These are phyloP conservation scores for Drosophila bifasciata DNA, from an alignment of 1,140 invertebrate genomes.

Conservation along the genomic window DNA sequence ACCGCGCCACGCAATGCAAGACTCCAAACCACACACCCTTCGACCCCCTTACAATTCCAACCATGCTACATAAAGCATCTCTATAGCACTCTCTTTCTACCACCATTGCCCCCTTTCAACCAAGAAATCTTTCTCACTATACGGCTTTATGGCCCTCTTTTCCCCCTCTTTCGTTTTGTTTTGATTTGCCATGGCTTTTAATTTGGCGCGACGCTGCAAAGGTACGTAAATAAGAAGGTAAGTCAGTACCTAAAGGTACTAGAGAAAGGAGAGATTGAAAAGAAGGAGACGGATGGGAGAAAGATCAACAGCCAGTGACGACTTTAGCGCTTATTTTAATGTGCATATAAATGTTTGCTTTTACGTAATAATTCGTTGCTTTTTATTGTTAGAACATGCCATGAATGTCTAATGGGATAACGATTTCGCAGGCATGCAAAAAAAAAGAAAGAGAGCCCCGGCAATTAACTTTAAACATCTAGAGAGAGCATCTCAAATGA, in stretches of 20 bases:
- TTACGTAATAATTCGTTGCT: conserved; percentile 65
- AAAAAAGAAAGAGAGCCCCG: conserved; percentile 33
- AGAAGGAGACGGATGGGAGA: conserved; percentile 4
- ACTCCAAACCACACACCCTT: conserved; percentile 1
- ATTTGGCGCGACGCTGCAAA: conserved; percentile 20
- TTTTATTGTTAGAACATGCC: conserved; percentile 67
- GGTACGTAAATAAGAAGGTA: conserved; percentile 20
- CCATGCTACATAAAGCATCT: neutral
- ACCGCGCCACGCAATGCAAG: conserved; percentile 17
- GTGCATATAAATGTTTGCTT: conserved; percentile 61
- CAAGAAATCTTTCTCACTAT: neutral
- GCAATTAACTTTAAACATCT: conserved; percentile 67
- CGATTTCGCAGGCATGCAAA: conserved; percentile 35
- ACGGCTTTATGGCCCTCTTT: no score
- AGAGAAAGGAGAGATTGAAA: conserved; percentile 1
- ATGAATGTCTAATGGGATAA: conserved; percentile 57
- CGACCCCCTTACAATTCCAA: neutral
- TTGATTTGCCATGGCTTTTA: conserved; percentile 40
- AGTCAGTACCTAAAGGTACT: conserved; percentile 1
- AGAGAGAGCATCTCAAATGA: no score
- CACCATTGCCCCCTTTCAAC: neutral
- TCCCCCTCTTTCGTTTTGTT: conserved; percentile 41
- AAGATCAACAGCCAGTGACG: neutral
- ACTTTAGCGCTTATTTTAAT: conserved; percentile 53
- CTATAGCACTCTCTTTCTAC: no score